Conservation (phyloP, 1,140 invertebrate genomes). For the Drosophila eugracilis region DNA sequence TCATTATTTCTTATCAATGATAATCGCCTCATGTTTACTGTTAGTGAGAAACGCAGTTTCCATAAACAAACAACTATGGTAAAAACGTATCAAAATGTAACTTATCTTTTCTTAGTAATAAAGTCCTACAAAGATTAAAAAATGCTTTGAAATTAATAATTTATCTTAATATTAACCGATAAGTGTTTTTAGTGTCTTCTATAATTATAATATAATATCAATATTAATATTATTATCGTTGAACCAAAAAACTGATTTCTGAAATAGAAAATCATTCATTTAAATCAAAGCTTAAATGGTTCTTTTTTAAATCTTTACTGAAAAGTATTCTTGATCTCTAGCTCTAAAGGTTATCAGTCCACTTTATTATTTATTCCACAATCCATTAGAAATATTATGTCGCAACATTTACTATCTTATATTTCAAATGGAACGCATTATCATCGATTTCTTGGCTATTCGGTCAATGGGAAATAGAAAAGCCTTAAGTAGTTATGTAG, state of each 20-base stretch:
- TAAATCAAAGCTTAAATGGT: too few species aligned
- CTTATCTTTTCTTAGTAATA: too few species aligned
- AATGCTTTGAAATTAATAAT: too few species aligned
- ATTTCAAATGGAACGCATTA: conserved; percentile 12
- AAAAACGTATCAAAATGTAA: neutral
- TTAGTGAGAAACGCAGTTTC: neutral
- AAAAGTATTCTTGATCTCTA: neutral
- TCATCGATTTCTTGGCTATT: conserved; percentile 4
- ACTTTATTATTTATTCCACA: neutral
- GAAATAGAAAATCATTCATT: too few species aligned
- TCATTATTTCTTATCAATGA: conserved; percentile 4
- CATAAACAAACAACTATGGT: conserved; percentile 1
- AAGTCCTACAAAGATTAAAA: too few species aligned
- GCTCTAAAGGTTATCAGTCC: conserved; percentile 17
- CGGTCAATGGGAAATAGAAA: neutral
- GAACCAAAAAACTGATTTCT: too few species aligned
- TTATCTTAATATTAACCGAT: too few species aligned
- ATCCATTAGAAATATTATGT: conserved; percentile 1
- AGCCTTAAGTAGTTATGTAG: conserved; percentile 3
- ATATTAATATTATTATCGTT: too few species aligned
- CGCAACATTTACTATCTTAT: neutral
- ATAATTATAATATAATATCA: too few species aligned
- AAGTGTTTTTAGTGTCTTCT: too few species aligned
- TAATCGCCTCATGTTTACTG: conserved; percentile 1
- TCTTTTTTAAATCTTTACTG: too few species aligned